These are phyloP conservation scores for Mystacides longicornis DNA, from an alignment of 2,888 invertebrate genomes.

Conservation along the genomic window DNA sequence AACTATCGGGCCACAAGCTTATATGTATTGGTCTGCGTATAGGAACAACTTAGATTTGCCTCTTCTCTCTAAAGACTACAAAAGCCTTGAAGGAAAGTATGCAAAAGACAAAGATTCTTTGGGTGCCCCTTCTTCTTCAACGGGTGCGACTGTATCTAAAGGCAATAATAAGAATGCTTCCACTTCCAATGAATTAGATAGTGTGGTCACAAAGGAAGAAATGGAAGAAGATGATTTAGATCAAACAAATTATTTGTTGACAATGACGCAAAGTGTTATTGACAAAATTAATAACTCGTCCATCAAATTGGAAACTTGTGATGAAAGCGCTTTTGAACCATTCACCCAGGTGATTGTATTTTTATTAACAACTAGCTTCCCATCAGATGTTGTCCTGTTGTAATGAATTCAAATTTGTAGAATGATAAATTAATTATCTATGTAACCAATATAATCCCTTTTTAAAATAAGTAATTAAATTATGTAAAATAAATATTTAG, in stretches of 20 bases:
- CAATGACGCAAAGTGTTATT: conserved; percentile 52
- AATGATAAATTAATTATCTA: no score
- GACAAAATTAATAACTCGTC: conserved; percentile 27
- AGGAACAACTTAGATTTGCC: conserved; percentile 52
- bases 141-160: neutral
- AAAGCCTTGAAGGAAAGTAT: conserved; percentile 33
- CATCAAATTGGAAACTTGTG: conserved; percentile 31
- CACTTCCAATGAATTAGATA: conserved; percentile 25
- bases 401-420: no score
- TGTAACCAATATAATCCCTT: no score
- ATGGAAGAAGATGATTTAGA: conserved; percentile 42
- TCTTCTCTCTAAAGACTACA: conserved; percentile 48
- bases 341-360: conserved; percentile 58
- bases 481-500: no score
- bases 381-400: no score
- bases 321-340: conserved; percentile 49
- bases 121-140: neutral
- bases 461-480: no score
- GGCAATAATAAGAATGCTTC: neutral
- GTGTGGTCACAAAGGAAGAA: conserved; percentile 31
- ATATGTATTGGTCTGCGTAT: conserved; percentile 56
- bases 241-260: conserved; percentile 61
- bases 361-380: no score
- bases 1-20: conserved; percentile 56
- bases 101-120: conserved; percentile 22